Base-by-base conservation (phyloP, 2,888 invertebrate genomes). In the Lordiphosa fenestrarum region DNA sequence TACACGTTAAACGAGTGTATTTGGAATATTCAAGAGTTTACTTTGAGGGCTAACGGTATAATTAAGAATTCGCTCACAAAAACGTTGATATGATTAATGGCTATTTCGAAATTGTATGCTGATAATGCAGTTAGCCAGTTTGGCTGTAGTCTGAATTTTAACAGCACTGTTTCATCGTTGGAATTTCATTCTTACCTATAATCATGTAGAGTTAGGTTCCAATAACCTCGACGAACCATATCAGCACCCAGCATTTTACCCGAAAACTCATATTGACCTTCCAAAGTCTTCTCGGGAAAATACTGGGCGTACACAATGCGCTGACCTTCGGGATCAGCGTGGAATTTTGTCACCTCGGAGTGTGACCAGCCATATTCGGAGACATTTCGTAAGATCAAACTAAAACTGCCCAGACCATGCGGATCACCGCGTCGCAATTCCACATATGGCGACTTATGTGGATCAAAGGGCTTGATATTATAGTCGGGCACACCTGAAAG, bases 241-340 rank as follows among this genome's bases (percentile, higher is more conserved):
- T 91, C 91, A 0, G 91, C 90, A 0, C 94, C 94, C 56, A 95
- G 90, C 9, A 93, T 88, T 59, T 91, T 91, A 1, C 92, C 94
- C 71, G 90, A 90, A 66, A 94, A 91, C 64, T 93, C 93, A 76
- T 93, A 94, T 47, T 90, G 91, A 1, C 96, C 96, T 53, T 92
- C 90, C 1, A 96, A 89, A 81, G 91, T 92, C 83, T 96, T 96
- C 75, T 95, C 95, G 0, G 95, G 95, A 86, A 96, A 96, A 86
- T 94, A 94, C 88, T 96, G 96, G 0, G 95, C 93, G 82, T 95
- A 95, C 56, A 94, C 91, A 3, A 96, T 92, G 40, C 91, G 90
- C 60, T 93, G 90, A 72, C 93, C 92, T 9, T 91, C 91, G 88
- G 91, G 91, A 85, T 94, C 93, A 9, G 92, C 93, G 85, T 94